These are phyloP conservation scores for Phania funesta DNA, from an alignment of 2,888 invertebrate genomes.

Conservation along the genomic window DNA sequence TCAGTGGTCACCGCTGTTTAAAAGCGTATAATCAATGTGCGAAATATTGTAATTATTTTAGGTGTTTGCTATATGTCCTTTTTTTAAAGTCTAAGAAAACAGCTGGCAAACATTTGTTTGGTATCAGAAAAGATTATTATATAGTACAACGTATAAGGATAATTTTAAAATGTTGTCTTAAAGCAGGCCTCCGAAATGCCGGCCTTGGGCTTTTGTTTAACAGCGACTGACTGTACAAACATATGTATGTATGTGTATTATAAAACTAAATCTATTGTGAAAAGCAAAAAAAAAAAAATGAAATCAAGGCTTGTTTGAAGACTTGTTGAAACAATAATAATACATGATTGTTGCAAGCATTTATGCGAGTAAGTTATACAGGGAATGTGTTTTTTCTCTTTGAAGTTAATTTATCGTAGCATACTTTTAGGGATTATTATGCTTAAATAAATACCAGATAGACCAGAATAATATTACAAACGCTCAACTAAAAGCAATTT, in stretches of 20 bases:
- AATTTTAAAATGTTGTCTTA: too few species aligned
- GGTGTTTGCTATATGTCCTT: too few species aligned
- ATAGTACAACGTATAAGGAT: too few species aligned
- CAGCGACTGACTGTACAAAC: not conserved
- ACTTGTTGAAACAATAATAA: constrained; percentile 63
- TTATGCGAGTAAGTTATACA: constrained; percentile 47
- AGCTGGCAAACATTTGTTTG: too few species aligned
- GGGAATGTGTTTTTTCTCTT: constrained; percentile 9
- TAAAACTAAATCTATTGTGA: constrained; percentile 38
- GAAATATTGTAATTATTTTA: not conserved
- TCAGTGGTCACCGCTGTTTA: too few species aligned
- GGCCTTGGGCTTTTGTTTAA: not conserved
- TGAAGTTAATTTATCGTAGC: not conserved
- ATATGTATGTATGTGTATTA: too few species aligned
- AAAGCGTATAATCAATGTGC: too few species aligned
- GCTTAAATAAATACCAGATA: constrained; percentile 49
- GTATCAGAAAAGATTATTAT: too few species aligned
- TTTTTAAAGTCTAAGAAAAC: too few species aligned
- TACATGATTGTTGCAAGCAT: constrained; percentile 50
- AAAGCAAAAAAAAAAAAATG: not conserved
- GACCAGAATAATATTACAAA: constrained; percentile 20
- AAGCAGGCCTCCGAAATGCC: too few species aligned
- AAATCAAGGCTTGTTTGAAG: constrained; percentile 31
- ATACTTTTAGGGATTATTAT: constrained; percentile 45
- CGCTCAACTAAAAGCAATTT: not conserved